Evolutionary conservation across 2,888 invertebrate genomes (phyloP).

Genomic region (Petrophora chlorosata): DNA sequence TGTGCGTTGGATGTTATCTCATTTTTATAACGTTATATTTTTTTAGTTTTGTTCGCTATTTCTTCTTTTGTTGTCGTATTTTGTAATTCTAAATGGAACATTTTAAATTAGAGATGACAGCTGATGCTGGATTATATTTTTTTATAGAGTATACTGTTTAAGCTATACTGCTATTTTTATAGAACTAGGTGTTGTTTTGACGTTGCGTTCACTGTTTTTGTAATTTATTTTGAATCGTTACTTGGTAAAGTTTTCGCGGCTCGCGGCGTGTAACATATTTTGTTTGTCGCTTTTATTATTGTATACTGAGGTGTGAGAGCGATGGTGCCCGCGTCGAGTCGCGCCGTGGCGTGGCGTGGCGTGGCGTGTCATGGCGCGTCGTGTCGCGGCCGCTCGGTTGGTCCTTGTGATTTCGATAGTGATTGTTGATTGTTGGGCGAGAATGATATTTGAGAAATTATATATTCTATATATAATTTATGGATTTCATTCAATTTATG

Average conservation of each 20-base stretch:
- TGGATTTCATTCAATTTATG: constrained; percentile 81
- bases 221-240: constrained; percentile 57
- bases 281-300: constrained; percentile 50
- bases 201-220: constrained; percentile 56
- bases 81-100: constrained; percentile 65
- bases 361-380: too few species aligned
- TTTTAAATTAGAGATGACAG: constrained; percentile 77
- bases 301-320: constrained; percentile 37
- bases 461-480: constrained; percentile 81
- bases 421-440: constrained; percentile 81
- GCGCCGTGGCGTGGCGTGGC: not conserved
- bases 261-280: constrained; percentile 41
- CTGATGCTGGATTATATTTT: constrained; percentile 78
- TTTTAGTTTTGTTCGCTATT: constrained; percentile 53
- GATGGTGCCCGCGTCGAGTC: constrained; percentile 21
- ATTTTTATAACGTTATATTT: constrained; percentile 57
- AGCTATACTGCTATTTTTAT: constrained; percentile 82
- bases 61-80: constrained; percentile 58
- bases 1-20: constrained; percentile 53
- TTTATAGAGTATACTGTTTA: constrained; percentile 80
- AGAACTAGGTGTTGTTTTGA: constrained; percentile 70
- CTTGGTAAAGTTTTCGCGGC: constrained; percentile 41
- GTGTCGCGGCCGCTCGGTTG: constrained; percentile 32
- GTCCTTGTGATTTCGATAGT: constrained; percentile 71
- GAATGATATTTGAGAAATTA: constrained; percentile 77